Base-by-base conservation (phyloP, 2,113 vertebrate species). In the Oncorhynchus kisutch region DNA sequence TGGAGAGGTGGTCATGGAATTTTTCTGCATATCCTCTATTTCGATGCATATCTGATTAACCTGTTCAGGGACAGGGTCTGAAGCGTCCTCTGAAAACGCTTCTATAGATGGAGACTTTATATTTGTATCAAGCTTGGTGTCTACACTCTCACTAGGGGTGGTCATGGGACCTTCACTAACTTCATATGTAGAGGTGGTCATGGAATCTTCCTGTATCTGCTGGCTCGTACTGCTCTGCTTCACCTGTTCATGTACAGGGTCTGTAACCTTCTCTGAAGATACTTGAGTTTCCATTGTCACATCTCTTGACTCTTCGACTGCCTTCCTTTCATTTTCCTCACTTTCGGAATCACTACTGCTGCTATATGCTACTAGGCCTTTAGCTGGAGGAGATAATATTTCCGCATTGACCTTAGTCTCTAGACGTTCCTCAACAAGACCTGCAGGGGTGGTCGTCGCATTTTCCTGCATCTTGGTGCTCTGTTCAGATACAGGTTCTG, bases 291-390 rank as follows among this genome's bases (percentile, higher is more conserved):
- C n/a, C 59, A 62, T 62, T 5, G 13, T 22, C 59, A 62, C 59
- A 22, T 62, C 59, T 24, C 8, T 62, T n/a, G 59, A 62, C 59
- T 62, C n/a, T 22, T 7, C 16, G 20, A 62, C 59, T 8, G 59
- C 7, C 59, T 22, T 62, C 59, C n/a, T 62, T 62, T 62, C n/a
- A 62, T 22, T 62, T 62, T 11, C 59, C 59, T 62, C 59, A 62
- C 51, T 18, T 54, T 54, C 51, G 16, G 51, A 54, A 18, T 54
- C 51, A 54, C 51, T 54, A 54, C 51, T 54, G 51, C 51, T 54
- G 51, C 51, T 54, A 54, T 54, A 54, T 73, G 90, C 86, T 45
- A 80, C 85, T 7, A 82, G 18, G 34, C 51, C 51, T 54, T 16
- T 54, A 54, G 16, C 51, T 54, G 51, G 51, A 18, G 51, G 51